Conservation (phyloP, 2,888 invertebrate species). For the Epinotia demarniana region DNA sequence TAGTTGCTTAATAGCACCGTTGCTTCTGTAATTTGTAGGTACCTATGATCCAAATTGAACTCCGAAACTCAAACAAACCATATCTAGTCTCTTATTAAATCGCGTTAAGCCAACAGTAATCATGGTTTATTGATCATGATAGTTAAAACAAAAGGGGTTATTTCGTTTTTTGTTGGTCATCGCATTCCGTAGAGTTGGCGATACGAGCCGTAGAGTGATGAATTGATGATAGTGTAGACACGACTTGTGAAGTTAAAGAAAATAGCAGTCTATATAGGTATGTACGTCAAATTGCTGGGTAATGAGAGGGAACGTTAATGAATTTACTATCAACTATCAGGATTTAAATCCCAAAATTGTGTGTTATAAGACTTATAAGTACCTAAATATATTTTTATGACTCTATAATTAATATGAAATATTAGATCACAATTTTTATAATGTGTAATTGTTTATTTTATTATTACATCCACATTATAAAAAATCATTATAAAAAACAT, state of each 20-base stretch:
- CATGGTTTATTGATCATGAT: constrained; percentile 25
- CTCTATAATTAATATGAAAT: too few relatives aligned
- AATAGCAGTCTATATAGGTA: too few relatives aligned
- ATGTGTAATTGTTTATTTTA: too few relatives aligned
- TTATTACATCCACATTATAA: too few relatives aligned
- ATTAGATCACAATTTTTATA: too few relatives aligned
- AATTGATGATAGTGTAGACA: background rate
- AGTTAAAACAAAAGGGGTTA: constrained; percentile 24
- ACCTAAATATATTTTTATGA: too few relatives aligned
- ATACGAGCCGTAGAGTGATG: constrained; percentile 10
- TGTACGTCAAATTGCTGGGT: too few relatives aligned
- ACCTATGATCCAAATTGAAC: constrained; percentile 11
- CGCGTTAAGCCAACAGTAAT: constrained; percentile 10
- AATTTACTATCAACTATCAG: too few relatives aligned
- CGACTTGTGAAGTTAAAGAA: background rate
- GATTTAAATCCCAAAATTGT: too few relatives aligned
- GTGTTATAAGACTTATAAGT: too few relatives aligned
- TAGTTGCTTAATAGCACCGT: background rate
- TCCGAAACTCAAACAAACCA: constrained; percentile 26
- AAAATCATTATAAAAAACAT: too few relatives aligned
- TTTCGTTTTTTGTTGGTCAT: constrained; percentile 36
- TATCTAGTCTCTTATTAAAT: constrained; percentile 34
- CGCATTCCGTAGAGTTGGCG: constrained; percentile 22
- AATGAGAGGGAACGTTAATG: too few relatives aligned
- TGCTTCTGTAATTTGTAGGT: background rate